Evolutionary conservation across 2,888 invertebrate species (phyloP), one percentile per base, ranked within the genome.

Genomic region (Mactromeris polynyma): DNA sequence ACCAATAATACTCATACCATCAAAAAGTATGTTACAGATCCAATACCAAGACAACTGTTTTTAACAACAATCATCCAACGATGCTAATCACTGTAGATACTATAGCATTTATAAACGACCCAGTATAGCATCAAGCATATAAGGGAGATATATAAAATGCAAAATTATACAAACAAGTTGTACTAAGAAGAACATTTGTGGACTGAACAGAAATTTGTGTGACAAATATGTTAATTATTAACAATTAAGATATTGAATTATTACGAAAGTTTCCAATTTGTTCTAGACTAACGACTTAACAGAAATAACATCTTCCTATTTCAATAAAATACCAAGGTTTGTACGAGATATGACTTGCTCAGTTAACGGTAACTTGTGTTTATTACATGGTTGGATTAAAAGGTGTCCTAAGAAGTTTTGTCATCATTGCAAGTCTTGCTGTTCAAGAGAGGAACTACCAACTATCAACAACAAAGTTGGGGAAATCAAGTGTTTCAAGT

Each of bases 61-160:
- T 36, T 17, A 77, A 54, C 69, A 36, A 51, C 58, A 36, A 69
- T 21, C 38, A 69, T 42, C 83, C 73, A 85, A 88, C 85, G 85
- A 88, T 88, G 88, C 73, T 64, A 80, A 85, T 58, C 69, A 51
- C 88, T 85, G 88, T 81, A 4, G n/a, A 82, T 83, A 77, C n/a
- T 87, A 19, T 89, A 46, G 87, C 89, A 84, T 82, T 89, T 84
- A 77, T 42, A 46, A 84, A 78, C 83, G 86, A 88, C 81, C 81
- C 88, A 73, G n/a, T 33, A 51, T 85, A 77, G 33, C 78, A 54
- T 51, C 33, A 82, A n/a, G 26, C 36, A n/a, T 81, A 80, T 42
- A 42, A 11, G 33, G 87, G 83, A 83, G 87, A 83, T 87, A 83
- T 83, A 54, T n/a, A 82, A 83, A 87, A 38, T 79, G 79, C 79